Conservation (phyloP, 92 coral and sea anemone genomes). For the Micromussa lordhowensis region DNA sequence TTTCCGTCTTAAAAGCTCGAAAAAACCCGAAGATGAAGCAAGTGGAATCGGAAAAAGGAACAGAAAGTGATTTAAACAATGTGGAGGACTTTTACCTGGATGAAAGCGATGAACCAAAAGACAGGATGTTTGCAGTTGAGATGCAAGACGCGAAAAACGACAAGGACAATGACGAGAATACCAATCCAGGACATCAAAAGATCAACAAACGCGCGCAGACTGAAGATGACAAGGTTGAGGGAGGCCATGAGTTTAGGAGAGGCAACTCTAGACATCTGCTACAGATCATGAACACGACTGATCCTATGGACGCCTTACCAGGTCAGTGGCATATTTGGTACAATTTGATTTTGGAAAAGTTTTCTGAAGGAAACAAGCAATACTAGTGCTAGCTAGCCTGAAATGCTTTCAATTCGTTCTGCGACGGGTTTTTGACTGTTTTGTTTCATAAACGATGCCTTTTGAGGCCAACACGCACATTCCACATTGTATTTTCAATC, state of each 20-base stretch:
- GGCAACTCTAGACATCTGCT: conserved; percentile 32
- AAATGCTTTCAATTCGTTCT: not conserved
- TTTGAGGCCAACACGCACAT: no score
- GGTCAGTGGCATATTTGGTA: not conserved
- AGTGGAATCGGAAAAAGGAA: not conserved
- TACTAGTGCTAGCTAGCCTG: not conserved
- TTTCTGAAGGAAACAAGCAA: not conserved
- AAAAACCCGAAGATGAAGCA: not conserved
- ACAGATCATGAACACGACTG: not conserved
- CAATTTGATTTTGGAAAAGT: not conserved
- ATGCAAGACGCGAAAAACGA: conserved; percentile 28
- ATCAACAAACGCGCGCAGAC: not conserved
- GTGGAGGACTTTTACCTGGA: conserved; percentile 44
- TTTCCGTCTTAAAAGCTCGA: not conserved
- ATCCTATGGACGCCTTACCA: not conserved
- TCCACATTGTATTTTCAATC: no score
- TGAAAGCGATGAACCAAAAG: conserved; percentile 23
- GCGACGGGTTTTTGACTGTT: not conserved
- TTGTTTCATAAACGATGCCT: no score
- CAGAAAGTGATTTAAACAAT: not conserved
- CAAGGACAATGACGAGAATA: not conserved
- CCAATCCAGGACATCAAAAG: not conserved
- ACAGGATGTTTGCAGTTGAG: conserved; percentile 25
- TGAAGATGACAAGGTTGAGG: not conserved
- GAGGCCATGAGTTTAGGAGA: not conserved